These are phyloP conservation scores for Akabosia matsudoensis DNA, from an alignment of 1,140 invertebrate species.

Conservation along the genomic window DNA sequence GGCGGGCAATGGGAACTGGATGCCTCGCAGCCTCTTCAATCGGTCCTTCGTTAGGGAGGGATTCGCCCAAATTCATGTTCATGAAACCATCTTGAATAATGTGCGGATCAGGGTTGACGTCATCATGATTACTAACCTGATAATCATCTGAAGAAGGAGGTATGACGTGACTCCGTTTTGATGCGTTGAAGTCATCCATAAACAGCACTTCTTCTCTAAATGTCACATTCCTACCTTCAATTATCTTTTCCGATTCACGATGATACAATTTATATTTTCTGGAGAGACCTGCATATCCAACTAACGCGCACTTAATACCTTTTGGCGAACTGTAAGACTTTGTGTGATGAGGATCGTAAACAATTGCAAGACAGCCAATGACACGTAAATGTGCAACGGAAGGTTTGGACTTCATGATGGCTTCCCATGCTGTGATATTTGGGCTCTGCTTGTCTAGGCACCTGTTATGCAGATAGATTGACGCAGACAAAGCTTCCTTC, in stretches of 20 bases:
- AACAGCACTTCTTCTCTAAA: background rate
- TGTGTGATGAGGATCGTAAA: background rate
- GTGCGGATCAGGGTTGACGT: too few relatives aligned
- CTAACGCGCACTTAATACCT: background rate
- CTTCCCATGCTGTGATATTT: constrained; percentile 44
- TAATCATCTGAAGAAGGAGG: too few relatives aligned
- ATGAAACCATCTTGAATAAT: too few relatives aligned
- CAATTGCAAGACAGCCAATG: constrained; percentile 15
- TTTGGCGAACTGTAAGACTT: background rate
- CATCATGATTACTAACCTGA: too few relatives aligned
- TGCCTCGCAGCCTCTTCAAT: too few relatives aligned
- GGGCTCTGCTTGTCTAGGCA: background rate
- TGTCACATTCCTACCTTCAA: background rate
- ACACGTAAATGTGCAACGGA: background rate
- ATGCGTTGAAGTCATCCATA: background rate
- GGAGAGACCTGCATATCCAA: background rate
- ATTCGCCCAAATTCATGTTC: too few relatives aligned
- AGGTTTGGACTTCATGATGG: constrained; percentile 35
- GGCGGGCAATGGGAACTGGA: too few relatives aligned
- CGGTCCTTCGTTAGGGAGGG: too few relatives aligned
- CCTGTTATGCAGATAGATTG: constrained; percentile 50
- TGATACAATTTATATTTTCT: background rate
- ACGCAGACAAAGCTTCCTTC: constrained; percentile 47
- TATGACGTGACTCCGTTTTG: too few relatives aligned
- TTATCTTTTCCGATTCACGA: background rate